A percentile compares a stretch with the other conserved stretches of the same genome.
Conservation (phyloP, 2,797 vertebrate genomes). For the Cossypha niveicapilla region DNA sequence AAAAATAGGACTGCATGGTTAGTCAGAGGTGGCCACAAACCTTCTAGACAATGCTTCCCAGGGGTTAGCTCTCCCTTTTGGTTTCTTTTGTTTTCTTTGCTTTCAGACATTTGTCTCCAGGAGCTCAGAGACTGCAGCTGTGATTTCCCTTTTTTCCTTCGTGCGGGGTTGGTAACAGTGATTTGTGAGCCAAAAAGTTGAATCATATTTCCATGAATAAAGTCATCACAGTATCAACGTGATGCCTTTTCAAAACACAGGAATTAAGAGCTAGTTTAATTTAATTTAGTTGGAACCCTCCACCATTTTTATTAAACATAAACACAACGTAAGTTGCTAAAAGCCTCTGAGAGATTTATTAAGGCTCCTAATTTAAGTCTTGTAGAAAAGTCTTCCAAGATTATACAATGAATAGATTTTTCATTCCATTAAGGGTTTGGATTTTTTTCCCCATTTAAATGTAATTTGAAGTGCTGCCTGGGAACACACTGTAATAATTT, state of each 20-base stretch:
- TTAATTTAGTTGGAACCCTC: conserved; percentile 45
- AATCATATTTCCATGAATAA: conserved; percentile 55
- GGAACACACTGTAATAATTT: conserved; percentile 20
- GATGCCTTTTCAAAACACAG: conserved; percentile 52
- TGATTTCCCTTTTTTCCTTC: background rate
- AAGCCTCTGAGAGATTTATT: conserved; percentile 41
- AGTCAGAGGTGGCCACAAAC: conserved; percentile 1
- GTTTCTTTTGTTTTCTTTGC: conserved; percentile 39
- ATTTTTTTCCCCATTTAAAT: background rate
- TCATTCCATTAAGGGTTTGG: conserved; percentile 16
- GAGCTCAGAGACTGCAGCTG: conserved; percentile 41
- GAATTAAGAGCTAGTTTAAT: conserved; percentile 52
- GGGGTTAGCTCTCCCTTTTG: conserved; percentile 18
- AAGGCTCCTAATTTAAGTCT: conserved; percentile 17
- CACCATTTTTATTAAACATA: conserved; percentile 47
- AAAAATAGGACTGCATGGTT: background rate
- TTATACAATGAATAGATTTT: conserved; percentile 42
- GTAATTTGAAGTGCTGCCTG: conserved; percentile 42
- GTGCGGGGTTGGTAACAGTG: background rate
- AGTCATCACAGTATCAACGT: conserved; percentile 14
- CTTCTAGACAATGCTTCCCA: background rate
- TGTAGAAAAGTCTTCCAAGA: conserved; percentile 38
- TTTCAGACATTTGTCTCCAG: conserved; percentile 38
- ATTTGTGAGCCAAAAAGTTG: conserved; percentile 12
- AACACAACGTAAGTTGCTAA: conserved; percentile 35